Evolutionary conservation across 2,888 invertebrate species (phyloP), one percentile per base, ranked within the genome.

Genomic region (Andrena praecox): DNA sequence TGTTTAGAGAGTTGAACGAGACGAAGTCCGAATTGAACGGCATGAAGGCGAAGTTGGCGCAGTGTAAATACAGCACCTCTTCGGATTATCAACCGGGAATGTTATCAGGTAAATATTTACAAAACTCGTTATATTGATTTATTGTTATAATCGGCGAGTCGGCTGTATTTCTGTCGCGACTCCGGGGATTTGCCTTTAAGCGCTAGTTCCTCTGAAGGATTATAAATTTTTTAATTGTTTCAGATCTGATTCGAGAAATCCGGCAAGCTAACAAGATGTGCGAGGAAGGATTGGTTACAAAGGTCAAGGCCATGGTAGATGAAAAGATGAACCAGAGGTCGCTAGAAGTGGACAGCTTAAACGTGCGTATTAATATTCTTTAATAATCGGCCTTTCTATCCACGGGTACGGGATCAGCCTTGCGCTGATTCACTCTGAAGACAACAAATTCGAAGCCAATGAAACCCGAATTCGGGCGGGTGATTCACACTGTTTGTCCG

Each of bases 1-100:
- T 97, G 91, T 96, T 95, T 90, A 96, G 96, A 92, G 97, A 97
- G 92, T 95, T 97, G 89, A 95, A 96, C 90, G 96, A 97, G 90
- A 96, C 97, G 77, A 96, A 96, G 95, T 96, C 96, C 95, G 95
- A 95, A 88, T 87, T 95, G 76, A 93, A 93, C 74, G 89, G 81
- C 62, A 88, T 94, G 33, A 93, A 92, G 85, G 75, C 89, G 63
- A 93, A 93, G 85, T 80, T 93, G 50, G 87, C 82, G 59, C 90
- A 90, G 78, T 87, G 92, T 54, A 93, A 93, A 82, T 91, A 92
- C 69, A 87, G 85, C 78, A 77, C 86, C 52, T 86, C 90, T 54
- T 85, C 89, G 8, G 93, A 93, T 84, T 94, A 94, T 86, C 93
- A 94, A 80, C 94, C 94, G 35, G 94, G 94, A 88, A 93, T 94